Base-by-base conservation (phyloP, 2,888 invertebrate species). In the Drosophila affinis region DNA sequence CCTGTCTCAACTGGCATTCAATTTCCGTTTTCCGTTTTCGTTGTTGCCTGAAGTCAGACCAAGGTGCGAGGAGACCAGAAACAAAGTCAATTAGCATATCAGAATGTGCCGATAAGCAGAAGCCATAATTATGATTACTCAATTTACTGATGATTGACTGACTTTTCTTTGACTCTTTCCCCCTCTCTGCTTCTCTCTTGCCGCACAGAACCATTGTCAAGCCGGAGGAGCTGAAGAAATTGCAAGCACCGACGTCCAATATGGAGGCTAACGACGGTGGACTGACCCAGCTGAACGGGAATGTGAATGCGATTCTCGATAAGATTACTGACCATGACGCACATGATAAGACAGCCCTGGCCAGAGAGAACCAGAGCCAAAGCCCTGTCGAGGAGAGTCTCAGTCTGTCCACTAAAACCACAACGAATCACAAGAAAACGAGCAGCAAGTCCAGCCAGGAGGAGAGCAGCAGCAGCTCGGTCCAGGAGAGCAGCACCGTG, bases 151-250 rank as follows among this genome's bases (percentile, higher is more conserved):
- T 21, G 70, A 64, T 67, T 47, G 54, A 62, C 52, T 62, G 62
- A 58, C 21, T 56, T n/a, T 55, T 44, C 45, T 24, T 49, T 52
- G 27, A 1, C 27, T 27, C 27, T 27, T 46, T 57, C 21, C 21
- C 3, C 21, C 24, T 68, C 24, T 24, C 32, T 24, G 10, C 34
- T 39, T 24, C 24, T 0, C 24, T 3, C 21, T 21, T 21, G 21
- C 29, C 60, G 18, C 77, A 54, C 59, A 91, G 91, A 68, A 91
- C 91, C 27, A 88, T 91, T 78, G 91, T 89, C 62, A 87, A 90
- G 73, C 88, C 90, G 58, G 91, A 91, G 80, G 91, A 91, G 78
- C 79, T 89, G 48, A 85, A 82, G 74, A 91, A 90, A 82, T 85
- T 65, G 62, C 68, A 10, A 46, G 27, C 45, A 47, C 24, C 49